phyloP scores from a whole-genome alignment of 2,113 vertebrate genomes.

The Athene cunicularia region DNA sequence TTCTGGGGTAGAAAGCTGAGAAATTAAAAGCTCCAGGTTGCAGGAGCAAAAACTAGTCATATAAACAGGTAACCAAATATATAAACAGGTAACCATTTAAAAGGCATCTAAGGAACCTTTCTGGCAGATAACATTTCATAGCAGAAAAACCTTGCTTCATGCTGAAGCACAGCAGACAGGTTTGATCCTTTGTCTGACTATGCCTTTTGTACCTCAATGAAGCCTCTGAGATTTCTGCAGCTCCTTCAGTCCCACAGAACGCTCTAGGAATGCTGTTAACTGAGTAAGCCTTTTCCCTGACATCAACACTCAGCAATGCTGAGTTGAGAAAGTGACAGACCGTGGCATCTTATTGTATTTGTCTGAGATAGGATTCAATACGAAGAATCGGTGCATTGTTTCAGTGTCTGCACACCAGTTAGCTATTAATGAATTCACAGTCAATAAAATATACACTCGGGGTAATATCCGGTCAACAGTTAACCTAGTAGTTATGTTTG shows the following conservation, averaged over 20 bases:
- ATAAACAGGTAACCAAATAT: background rate
- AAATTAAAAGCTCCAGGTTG: background rate
- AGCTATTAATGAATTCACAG: conserved; percentile 53
- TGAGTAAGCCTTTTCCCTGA: conserved; percentile 30
- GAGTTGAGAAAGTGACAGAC: conserved; percentile 31
- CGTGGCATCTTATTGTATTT: conserved; percentile 52
- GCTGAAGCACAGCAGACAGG: background rate
- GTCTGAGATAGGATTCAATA: conserved; percentile 32
- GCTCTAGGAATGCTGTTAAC: conserved; percentile 35
- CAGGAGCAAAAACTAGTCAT: background rate
- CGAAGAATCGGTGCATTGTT: conserved; percentile 57
- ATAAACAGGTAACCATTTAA: background rate
- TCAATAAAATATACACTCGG: conserved; percentile 45
- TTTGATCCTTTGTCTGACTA: background rate
- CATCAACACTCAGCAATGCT: conserved; percentile 48
- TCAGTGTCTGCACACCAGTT: conserved; percentile 47
- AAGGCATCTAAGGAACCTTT: background rate
- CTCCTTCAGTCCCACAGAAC: background rate
- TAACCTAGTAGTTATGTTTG: conserved; percentile 41
- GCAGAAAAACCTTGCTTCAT: background rate
- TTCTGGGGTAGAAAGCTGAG: background rate
- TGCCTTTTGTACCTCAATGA: background rate
- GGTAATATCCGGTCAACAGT: conserved; percentile 17
- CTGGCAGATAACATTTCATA: background rate
- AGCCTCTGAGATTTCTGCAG: background rate